Percentiles rank a stretch among this genome's conserved stretches.
Evolutionary conservation across 2,113 vertebrate species (phyloP).

Genomic region (Sturnira hondurensis): DNA sequence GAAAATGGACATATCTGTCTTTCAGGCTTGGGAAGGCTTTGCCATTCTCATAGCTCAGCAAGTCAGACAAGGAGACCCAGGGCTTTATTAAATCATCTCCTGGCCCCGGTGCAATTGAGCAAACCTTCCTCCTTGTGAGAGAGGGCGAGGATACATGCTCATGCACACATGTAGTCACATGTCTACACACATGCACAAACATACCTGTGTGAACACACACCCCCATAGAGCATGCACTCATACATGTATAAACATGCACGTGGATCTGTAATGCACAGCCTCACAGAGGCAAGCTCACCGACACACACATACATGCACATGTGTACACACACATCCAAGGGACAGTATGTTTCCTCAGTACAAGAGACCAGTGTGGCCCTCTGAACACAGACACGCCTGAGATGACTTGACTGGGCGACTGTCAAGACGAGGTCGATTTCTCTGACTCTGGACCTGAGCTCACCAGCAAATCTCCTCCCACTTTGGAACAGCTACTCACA

Average conservation of each 20-base stretch:
- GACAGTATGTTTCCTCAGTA: background rate
- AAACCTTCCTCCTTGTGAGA: background rate
- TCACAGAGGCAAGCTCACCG: background rate
- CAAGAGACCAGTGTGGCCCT: background rate
- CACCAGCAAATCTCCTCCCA: background rate
- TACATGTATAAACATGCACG: background rate
- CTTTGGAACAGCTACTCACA: background rate
- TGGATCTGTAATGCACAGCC: background rate
- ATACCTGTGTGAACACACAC: background rate
- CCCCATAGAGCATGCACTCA: background rate
- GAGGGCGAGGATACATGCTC: background rate
- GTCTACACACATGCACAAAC: background rate
- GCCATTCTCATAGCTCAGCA: conserved; percentile 50
- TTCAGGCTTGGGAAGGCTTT: conserved; percentile 44
- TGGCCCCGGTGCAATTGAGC: background rate
- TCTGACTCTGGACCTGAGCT: background rate
- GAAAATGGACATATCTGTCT: conserved; percentile 64
- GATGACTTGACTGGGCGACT: background rate
- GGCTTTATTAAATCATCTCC: conserved; percentile 44
- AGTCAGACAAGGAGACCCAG: background rate
- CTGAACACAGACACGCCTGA: background rate
- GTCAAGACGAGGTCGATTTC: background rate
- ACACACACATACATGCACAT: background rate
- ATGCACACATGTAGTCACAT: background rate
- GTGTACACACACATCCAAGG: background rate